Conservation (phyloP, 2,113 vertebrate species). For the Nycticebus coucang region DNA sequence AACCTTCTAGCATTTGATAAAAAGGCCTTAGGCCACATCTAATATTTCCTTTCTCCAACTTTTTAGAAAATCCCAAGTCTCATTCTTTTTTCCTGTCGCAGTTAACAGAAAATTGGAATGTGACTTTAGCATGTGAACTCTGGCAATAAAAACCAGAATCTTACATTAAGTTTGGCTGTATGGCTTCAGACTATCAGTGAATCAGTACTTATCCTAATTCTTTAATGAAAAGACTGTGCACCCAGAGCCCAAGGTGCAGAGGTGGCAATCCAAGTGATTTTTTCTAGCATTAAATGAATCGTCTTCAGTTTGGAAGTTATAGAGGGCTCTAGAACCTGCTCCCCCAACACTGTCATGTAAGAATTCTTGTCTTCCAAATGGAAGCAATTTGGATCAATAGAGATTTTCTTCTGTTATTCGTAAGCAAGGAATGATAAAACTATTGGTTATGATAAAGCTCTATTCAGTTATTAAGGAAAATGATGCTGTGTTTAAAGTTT, state of each 20-base stretch:
- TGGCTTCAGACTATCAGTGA: background rate
- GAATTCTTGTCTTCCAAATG: background rate
- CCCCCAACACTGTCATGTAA: background rate
- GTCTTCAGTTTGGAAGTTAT: background rate
- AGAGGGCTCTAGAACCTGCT: background rate
- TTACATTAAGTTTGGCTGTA: background rate
- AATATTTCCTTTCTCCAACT: background rate
- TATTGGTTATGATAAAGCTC: background rate
- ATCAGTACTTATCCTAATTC: background rate
- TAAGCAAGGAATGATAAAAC: background rate
- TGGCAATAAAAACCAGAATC: background rate
- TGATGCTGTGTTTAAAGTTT: background rate
- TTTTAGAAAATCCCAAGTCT: slow-evolving; percentile 24
- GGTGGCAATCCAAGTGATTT: background rate
- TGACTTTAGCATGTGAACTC: slow-evolving; percentile 25
- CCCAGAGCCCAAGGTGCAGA: background rate
- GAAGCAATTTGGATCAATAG: background rate
- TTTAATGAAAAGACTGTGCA: background rate
- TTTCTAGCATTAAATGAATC: background rate
- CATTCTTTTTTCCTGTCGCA: background rate
- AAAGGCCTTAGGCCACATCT: background rate
- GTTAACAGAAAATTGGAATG: background rate
- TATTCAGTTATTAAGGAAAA: background rate
- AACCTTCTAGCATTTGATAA: background rate
- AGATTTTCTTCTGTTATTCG: background rate